Evolutionary conservation across 1,140 invertebrate species (phyloP).

Genomic region (Drosophila trapezifrons): DNA sequence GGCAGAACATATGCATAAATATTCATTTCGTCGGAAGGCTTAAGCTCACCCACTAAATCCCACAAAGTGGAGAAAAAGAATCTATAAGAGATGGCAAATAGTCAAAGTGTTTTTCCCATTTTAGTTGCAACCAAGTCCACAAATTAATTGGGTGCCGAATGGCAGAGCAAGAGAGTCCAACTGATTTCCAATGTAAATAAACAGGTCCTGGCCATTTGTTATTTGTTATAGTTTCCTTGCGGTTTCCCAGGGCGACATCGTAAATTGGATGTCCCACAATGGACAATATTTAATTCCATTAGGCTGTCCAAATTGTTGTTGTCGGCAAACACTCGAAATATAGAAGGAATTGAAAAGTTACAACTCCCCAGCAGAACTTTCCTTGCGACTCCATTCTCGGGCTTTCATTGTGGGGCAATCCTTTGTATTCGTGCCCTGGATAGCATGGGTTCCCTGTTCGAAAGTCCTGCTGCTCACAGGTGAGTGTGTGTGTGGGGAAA

Average conservation of each 20-base stretch:
- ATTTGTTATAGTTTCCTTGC: slow-evolving; percentile 40
- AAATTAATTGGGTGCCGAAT: slow-evolving; percentile 38
- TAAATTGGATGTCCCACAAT: slow-evolving; percentile 57
- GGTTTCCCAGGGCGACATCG: slow-evolving; percentile 40
- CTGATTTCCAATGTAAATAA: slow-evolving; percentile 58
- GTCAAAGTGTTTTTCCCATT: slow-evolving; percentile 27
- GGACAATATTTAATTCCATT: slow-evolving; percentile 71
- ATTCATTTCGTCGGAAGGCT: slow-evolving; percentile 26
- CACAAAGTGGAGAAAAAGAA: slow-evolving; percentile 42
- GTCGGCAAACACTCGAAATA: slow-evolving; percentile 46
- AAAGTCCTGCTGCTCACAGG: slow-evolving; percentile 34
- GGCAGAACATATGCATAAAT: slow-evolving; percentile 27
- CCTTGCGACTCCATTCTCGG: slow-evolving; percentile 28
- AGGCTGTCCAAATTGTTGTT: slow-evolving; percentile 54
- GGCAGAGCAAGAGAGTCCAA: slow-evolving; percentile 6
- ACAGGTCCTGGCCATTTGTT: slow-evolving; percentile 37
- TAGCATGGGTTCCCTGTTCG: slow-evolving; percentile 27
- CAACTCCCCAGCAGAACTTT: slow-evolving; percentile 32
- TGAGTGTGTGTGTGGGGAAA: slow-evolving; percentile 35
- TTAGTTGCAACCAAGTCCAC: slow-evolving; percentile 28
- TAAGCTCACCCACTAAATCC: slow-evolving; percentile 17
- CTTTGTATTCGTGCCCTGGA: slow-evolving; percentile 27
- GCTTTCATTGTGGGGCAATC: slow-evolving; percentile 24
- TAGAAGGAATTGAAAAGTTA: slow-evolving; percentile 49
- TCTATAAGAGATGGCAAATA: slow-evolving; percentile 23